phyloP scores from a whole-genome alignment of 2,888 invertebrate genomes.

The Polietes domitor region DNA sequence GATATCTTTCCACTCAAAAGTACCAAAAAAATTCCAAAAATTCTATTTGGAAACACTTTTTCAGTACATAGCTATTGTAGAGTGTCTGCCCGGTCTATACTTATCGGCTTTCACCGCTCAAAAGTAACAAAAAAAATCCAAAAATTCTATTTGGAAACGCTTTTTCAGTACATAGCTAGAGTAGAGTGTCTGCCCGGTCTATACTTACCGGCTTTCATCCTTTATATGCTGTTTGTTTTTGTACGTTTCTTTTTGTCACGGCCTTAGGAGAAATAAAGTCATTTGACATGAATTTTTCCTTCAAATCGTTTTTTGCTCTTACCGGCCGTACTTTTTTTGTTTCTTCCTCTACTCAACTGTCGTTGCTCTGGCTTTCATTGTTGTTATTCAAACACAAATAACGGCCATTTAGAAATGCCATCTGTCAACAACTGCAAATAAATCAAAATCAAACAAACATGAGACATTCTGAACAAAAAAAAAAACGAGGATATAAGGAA shows the following conservation, averaged over 20 bases:
- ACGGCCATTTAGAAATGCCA: slow-evolving; percentile 70
- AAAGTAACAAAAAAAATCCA: too few relatives aligned
- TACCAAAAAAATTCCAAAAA: too few relatives aligned
- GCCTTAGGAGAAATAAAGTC: slow-evolving; percentile 28
- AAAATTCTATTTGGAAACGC: too few relatives aligned
- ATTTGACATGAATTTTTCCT: slow-evolving; percentile 47
- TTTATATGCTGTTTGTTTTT: not conserved
- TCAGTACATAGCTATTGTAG: too few relatives aligned
- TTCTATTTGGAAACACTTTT: too few relatives aligned
- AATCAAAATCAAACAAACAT: slow-evolving; percentile 71
- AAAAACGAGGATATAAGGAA: slow-evolving; percentile 3
- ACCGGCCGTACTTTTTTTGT: not conserved
- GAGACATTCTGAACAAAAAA: slow-evolving; percentile 57
- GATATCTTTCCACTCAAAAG: too few relatives aligned
- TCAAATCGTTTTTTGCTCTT: slow-evolving; percentile 26
- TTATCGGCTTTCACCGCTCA: too few relatives aligned
- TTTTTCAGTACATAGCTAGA: too few relatives aligned
- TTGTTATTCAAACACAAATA: slow-evolving; percentile 64
- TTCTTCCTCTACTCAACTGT: not conserved
- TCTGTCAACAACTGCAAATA: slow-evolving; percentile 69
- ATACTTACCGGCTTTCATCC: too few relatives aligned
- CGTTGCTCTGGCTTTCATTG: slow-evolving; percentile 24
- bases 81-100: too few relatives aligned
- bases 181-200: too few relatives aligned
- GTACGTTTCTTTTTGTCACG: not conserved